Evolutionary conservation across 2,113 vertebrate genomes (phyloP).

Genomic region (Neotoma lepida): DNA sequence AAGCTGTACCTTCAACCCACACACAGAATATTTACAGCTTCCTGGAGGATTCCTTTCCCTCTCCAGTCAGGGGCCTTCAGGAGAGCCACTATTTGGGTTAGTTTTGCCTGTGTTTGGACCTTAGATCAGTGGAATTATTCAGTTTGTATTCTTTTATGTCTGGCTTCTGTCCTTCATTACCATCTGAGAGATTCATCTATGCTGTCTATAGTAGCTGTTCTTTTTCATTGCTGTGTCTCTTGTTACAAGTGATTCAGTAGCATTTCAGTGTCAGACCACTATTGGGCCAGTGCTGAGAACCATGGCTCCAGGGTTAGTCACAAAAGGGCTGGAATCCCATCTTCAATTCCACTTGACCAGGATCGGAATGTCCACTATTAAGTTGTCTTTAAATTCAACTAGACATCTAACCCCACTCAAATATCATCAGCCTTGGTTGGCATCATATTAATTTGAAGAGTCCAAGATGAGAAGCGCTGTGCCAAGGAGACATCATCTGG

Average conservation of each 20-base stretch:
- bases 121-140: neutral
- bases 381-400: neutral
- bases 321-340: neutral
- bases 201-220: neutral
- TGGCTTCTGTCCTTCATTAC: conserved; percentile 10
- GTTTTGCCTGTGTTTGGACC: conserved; percentile 28
- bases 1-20: neutral
- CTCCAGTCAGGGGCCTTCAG: neutral
- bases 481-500: neutral
- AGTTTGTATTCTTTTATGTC: neutral
- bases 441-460: conserved; percentile 5
- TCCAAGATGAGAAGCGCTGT: neutral
- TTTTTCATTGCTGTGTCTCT: neutral
- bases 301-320: neutral
- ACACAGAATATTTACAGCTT: conserved; percentile 21
- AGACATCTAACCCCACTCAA: neutral
- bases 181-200: neutral
- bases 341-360: neutral
- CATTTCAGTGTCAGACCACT: conserved; percentile 29
- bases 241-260: neutral
- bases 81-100: neutral
- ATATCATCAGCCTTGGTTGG: neutral
- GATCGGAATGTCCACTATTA: neutral
- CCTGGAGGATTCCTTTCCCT: neutral
- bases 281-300: neutral